Base-by-base conservation (phyloP, 2,113 vertebrate genomes). In the Speoplatyrhinus poulsoni region DNA sequence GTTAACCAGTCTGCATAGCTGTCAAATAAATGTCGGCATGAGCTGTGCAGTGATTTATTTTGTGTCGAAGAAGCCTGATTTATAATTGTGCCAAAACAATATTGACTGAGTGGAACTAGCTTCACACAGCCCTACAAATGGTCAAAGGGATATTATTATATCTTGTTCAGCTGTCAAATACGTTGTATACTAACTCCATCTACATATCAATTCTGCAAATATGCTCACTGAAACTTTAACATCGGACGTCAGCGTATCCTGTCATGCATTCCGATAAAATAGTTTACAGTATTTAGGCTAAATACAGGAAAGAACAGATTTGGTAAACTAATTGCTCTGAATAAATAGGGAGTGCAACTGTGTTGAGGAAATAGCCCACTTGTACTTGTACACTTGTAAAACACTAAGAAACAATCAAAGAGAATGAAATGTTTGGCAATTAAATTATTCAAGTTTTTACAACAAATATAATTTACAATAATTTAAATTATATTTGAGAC, bases 281-380 rank as follows among this genome's bases (percentile, higher is more conserved):
- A 17, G 32, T 67, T 79, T 61, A 2, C 1, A 2, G 26, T 26
- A 74, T 83, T 81, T 75, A 62, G 73, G 26, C 60, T 81, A 90
- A 91, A 76, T 79, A 73, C 89, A 88, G 90, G 88, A 91, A 90
- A 82, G 71, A 68, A 65, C 65, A 46, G 46, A 72, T 89, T 86
- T 78, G 46, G 61, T 41, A 55, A 79, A 59, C 60, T 65, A 75
- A 81, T 81, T 85, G 46, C 0, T 16, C 62, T 53, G 53, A 49
- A 13, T 64, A 66, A 69, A 72, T 49, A 57, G 13, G 17, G 65
- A 75, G 33, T 65, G 11, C 15, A 59, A 33, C 2, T 0, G 68
- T 49, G 15, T 17, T 54, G 60, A 70, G 75, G 55, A 69, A 58
- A 60, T 46, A 67, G 49, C 49, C 11, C 49, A 52, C 6, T 4